These are phyloP conservation scores for Hypomesus transpacificus DNA, from an alignment of 2,113 vertebrate genomes.

Conservation along the genomic window DNA sequence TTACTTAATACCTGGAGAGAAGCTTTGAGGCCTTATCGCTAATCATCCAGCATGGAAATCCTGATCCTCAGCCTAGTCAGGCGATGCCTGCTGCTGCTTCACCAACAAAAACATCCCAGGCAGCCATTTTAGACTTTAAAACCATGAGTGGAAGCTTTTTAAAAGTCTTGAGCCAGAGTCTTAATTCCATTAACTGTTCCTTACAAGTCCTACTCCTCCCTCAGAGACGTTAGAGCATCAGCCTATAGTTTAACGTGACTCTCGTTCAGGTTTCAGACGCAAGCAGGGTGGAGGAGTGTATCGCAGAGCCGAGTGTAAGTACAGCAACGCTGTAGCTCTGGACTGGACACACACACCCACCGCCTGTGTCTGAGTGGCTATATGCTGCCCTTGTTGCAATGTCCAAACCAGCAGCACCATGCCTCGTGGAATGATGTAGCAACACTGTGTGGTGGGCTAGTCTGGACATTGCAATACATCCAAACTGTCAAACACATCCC, in stretches of 20 bases:
- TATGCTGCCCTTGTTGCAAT: background rate
- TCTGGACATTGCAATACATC: too few species aligned
- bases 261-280: slow-evolving; percentile 12
- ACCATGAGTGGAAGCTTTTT: background rate
- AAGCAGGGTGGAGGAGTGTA: background rate
- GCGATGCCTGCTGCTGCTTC: background rate
- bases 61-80: background rate
- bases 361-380: background rate
- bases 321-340: slow-evolving; percentile 3
- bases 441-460: too few species aligned
- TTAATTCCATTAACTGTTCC: too few species aligned
- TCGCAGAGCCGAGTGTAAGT: slow-evolving; percentile 18
- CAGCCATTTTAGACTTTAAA: too few species aligned
- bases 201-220: too few species aligned
- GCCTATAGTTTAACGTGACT: background rate
- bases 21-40: background rate
- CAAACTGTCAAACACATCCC: too few species aligned
- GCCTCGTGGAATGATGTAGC: too few species aligned
- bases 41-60: background rate
- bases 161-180: background rate
- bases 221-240: too few species aligned
- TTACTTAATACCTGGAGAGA: slow-evolving; percentile 1
- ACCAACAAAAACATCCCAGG: too few species aligned
- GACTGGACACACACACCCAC: background rate
- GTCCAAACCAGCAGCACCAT: too few species aligned